These are phyloP conservation scores for Xestia xanthographa DNA, from an alignment of 2,888 invertebrate genomes.

Conservation along the genomic window DNA sequence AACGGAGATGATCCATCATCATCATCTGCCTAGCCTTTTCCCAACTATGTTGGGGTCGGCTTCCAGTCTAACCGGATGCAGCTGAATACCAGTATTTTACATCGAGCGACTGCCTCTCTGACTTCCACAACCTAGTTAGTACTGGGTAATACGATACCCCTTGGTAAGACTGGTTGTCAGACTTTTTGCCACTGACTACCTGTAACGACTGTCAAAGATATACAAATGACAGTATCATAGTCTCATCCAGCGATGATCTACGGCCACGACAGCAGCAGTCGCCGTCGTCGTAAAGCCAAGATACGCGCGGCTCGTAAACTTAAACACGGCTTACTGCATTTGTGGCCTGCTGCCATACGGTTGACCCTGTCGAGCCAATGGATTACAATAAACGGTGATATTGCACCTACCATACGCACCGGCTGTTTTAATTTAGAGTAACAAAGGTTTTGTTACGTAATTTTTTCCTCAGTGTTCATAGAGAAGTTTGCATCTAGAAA, in stretches of 20 bases:
- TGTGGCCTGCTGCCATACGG: constrained; percentile 82
- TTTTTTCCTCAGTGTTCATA: background rate
- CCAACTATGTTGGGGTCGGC: too few species aligned
- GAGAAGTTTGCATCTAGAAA: background rate
- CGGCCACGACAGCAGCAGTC: constrained; percentile 73
- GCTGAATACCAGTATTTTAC: too few species aligned
- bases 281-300: constrained; percentile 85
- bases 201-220: too few species aligned
- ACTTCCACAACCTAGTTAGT: too few species aligned
- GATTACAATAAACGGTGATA: constrained; percentile 75
- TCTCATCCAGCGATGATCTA: constrained; percentile 63
- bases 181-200: too few species aligned
- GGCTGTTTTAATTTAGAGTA: constrained; percentile 5
- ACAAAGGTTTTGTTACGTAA: background rate
- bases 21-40: too few species aligned
- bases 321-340: constrained; percentile 82
- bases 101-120: too few species aligned
- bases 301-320: constrained; percentile 86
- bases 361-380: constrained; percentile 77
- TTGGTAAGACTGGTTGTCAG: too few species aligned
- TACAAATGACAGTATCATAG: too few species aligned
- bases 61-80: too few species aligned
- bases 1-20: too few species aligned
- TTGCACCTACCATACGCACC: constrained; percentile 61
- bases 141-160: too few species aligned